Percentiles rank a stretch among this genome's conserved stretches.
Evolutionary conservation across 2,888 invertebrate genomes (phyloP).

Genomic region (Drosophila percnosoma): DNA sequence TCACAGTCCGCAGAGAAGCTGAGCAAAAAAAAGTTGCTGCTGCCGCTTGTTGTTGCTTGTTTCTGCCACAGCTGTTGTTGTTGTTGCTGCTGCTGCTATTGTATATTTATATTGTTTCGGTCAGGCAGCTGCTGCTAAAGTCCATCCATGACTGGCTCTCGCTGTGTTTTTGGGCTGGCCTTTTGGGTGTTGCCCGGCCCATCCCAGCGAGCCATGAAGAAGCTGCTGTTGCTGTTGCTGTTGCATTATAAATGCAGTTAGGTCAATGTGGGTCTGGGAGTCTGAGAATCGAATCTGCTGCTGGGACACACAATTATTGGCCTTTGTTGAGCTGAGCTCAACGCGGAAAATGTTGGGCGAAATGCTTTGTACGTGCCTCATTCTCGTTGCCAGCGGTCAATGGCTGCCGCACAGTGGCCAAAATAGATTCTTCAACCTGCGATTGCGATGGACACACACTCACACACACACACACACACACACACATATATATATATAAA

Average conservation of each 20-base stretch:
- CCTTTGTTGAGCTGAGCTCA: conserved; percentile 53
- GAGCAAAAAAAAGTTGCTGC: conserved; percentile 42
- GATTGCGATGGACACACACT: conserved; percentile 42
- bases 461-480: background rate
- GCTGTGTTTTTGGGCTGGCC: conserved; percentile 56
- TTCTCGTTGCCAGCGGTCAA: conserved; percentile 53
- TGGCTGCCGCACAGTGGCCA: conserved; percentile 72
- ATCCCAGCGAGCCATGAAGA: conserved; percentile 77
- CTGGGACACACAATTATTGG: conserved; percentile 60
- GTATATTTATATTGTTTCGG: conserved; percentile 54
- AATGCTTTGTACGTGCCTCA: conserved; percentile 78
- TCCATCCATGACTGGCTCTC: conserved; percentile 52
- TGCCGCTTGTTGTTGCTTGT: conserved; percentile 18
- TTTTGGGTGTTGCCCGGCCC: conserved; percentile 75
- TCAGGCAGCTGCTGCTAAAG: conserved; percentile 65
- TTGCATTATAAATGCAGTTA: conserved; percentile 76
- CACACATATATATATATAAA: background rate
- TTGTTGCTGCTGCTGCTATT: conserved; percentile 25
- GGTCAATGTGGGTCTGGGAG: conserved; percentile 51
- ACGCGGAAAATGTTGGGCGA: conserved; percentile 73
- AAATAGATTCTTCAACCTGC: conserved; percentile 76
- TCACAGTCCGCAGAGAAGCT: conserved; percentile 67
- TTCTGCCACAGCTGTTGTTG: background rate
- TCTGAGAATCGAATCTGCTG: conserved; percentile 49
- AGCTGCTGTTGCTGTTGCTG: conserved; percentile 41